Conservation (phyloP, 2,113 vertebrate genomes). For the Ornithorhynchus anatinus region DNA sequence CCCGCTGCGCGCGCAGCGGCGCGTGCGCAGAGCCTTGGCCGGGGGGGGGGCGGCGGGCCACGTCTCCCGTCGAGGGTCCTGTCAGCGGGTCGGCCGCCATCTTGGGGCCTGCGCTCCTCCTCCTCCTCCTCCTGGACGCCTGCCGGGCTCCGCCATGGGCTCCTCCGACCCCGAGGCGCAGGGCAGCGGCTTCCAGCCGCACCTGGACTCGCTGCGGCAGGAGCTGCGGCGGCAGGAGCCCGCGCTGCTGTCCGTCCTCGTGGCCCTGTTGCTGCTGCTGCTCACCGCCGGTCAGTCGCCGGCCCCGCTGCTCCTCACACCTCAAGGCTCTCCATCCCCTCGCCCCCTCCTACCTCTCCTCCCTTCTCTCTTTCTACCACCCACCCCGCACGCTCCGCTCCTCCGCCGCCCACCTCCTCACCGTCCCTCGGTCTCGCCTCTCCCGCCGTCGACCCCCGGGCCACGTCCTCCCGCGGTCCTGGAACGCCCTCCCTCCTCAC, state of each 20-base stretch:
- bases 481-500: too few relatives aligned
- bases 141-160: constrained; percentile 18
- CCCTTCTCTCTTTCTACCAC: too few relatives aligned
- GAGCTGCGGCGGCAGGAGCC: constrained; percentile 57
- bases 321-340: too few relatives aligned
- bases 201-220: constrained; percentile 56
- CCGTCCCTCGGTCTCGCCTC: too few relatives aligned
- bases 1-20: rapidly evolving
- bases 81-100: neutral
- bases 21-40: neutral
- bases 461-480: too few relatives aligned
- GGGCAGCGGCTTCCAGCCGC: constrained; percentile 42
- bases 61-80: constrained; percentile 40
- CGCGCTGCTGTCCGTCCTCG: constrained; percentile 51
- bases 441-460: too few relatives aligned
- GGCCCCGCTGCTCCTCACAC: neutral
- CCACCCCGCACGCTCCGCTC: too few relatives aligned
- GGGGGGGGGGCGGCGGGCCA: constrained; percentile 4
- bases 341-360: too few relatives aligned
- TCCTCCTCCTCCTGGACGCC: neutral
- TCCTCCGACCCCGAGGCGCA: neutral
- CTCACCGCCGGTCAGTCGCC: constrained; percentile 62
- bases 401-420: too few relatives aligned
- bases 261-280: constrained; percentile 60
- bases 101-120: too few relatives aligned